These are phyloP conservation scores for Perca fluviatilis DNA, from an alignment of 2,113 vertebrate genomes.

Conservation along the genomic window DNA sequence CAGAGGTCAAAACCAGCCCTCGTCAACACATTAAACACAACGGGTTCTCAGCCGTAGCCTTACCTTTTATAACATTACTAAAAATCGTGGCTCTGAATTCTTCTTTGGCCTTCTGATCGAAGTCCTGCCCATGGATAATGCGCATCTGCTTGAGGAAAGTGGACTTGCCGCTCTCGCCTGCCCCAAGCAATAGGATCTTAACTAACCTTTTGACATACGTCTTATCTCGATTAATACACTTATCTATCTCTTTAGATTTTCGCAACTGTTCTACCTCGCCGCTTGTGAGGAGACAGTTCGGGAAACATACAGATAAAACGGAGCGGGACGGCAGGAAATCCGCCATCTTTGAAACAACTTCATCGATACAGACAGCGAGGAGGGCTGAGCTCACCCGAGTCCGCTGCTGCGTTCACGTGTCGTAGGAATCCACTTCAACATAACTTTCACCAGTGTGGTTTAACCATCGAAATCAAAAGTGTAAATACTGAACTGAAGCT, in stretches of 20 bases:
- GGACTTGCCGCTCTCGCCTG: slow-evolving; percentile 97
- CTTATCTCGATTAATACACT: slow-evolving; percentile 90
- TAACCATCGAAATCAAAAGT: too few species aligned
- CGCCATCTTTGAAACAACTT: slow-evolving; percentile 96
- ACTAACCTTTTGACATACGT: slow-evolving; percentile 93
- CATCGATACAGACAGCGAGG: slow-evolving; percentile 82
- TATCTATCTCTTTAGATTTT: slow-evolving; percentile 95
- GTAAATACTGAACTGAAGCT: not conserved
- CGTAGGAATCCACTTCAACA: not conserved
- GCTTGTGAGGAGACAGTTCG: slow-evolving; percentile 92
- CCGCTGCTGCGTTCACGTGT: slow-evolving; percentile 26
- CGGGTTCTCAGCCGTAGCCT: not conserved
- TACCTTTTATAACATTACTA: slow-evolving; percentile 97
- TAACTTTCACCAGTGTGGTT: not conserved
- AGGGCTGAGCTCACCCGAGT: slow-evolving; percentile 54
- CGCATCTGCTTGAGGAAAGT: slow-evolving; percentile 99
- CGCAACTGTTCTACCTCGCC: slow-evolving; percentile 92
- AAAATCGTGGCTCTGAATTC: slow-evolving; percentile 95
- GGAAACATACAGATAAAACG: slow-evolving; percentile 92
- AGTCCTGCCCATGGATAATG: slow-evolving; percentile 96
- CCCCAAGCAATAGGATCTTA: slow-evolving; percentile 94
- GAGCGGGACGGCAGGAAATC: slow-evolving; percentile 98
- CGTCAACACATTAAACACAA: not conserved
- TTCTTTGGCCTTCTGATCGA: slow-evolving; percentile 93
- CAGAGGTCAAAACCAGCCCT: not conserved